Percentiles rank a stretch among this genome's conserved stretches.
Conservation (phyloP, 1,140 invertebrate genomes). For the Heliconius hewitsoni region DNA sequence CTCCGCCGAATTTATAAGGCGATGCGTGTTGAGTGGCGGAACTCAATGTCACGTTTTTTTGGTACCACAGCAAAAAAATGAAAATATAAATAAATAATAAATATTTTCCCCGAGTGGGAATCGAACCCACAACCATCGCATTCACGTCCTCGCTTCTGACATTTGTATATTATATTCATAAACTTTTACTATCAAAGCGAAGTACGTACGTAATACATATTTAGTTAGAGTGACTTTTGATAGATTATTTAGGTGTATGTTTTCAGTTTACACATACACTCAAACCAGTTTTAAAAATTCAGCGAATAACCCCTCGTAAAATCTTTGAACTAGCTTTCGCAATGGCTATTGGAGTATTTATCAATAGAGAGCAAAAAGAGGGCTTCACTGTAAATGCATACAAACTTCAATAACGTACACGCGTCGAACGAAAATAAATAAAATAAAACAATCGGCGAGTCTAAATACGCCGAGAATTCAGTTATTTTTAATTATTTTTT, state of each 20-base stretch:
- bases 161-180: no score
- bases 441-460: neutral
- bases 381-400: slow-evolving; percentile 13
- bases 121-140: no score
- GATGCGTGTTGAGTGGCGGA: no score
- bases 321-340: slow-evolving; percentile 2
- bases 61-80: no score
- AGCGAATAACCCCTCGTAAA: slow-evolving; percentile 1
- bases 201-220: neutral
- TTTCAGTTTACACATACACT: neutral
- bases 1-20: no score
- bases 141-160: no score
- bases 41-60: no score
- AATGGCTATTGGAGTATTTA: slow-evolving; percentile 8
- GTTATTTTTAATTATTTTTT: no score
- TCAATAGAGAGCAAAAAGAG: slow-evolving; percentile 8
- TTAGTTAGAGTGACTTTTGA: neutral
- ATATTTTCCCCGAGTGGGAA: no score
- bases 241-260: neutral
- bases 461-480: neutral
- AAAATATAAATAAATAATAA: no score
- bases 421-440: neutral
- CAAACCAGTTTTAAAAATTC: neutral
- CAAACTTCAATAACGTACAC: neutral
- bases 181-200: no score